Evolutionary conservation across 2,888 invertebrate genomes (phyloP).

Genomic region (Amphipyra berbera): DNA sequence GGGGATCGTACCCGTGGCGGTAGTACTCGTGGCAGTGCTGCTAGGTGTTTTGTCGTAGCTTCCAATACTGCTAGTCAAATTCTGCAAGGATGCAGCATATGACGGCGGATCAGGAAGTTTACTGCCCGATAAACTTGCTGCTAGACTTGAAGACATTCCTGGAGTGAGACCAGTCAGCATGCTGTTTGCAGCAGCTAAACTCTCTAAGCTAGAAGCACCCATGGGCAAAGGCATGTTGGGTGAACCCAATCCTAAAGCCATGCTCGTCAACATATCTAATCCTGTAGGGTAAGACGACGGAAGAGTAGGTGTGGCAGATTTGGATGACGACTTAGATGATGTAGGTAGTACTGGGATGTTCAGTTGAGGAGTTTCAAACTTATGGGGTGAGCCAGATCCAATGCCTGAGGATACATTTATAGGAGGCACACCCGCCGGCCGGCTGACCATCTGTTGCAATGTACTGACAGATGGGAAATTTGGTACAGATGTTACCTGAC

Average conservation of each 20-base stretch:
- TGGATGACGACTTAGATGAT: slow-evolving; percentile 90
- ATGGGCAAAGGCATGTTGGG: slow-evolving; percentile 82
- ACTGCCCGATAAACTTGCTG: slow-evolving; percentile 80
- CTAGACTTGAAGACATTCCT: slow-evolving; percentile 81
- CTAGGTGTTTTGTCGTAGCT: slow-evolving; percentile 84
- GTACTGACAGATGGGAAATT: slow-evolving; percentile 87
- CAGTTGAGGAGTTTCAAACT: slow-evolving; percentile 88
- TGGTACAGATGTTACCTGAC: slow-evolving; percentile 76
- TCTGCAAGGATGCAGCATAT: slow-evolving; percentile 84
- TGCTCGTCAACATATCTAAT: slow-evolving; percentile 87
- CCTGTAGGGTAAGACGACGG: slow-evolving; percentile 86
- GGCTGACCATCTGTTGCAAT: slow-evolving; percentile 87
- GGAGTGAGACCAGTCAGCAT: slow-evolving; percentile 84
- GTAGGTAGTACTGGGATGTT: slow-evolving; percentile 91
- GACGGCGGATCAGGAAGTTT: slow-evolving; percentile 86
- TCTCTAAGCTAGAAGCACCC: slow-evolving; percentile 82
- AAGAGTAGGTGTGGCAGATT: slow-evolving; percentile 87
- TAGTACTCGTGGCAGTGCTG: slow-evolving; percentile 86
- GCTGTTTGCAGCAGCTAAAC: slow-evolving; percentile 87
- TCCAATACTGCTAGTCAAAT: slow-evolving; percentile 80
- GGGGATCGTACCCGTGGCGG: slow-evolving; percentile 84
- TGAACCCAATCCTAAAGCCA: slow-evolving; percentile 85
- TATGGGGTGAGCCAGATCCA: slow-evolving; percentile 87
- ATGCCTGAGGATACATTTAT: slow-evolving; percentile 85
- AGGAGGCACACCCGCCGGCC: slow-evolving; percentile 86